These are phyloP conservation scores for Diplogasteroides magnus DNA, from an alignment of 1,140 invertebrate genomes.

Conservation along the genomic window DNA sequence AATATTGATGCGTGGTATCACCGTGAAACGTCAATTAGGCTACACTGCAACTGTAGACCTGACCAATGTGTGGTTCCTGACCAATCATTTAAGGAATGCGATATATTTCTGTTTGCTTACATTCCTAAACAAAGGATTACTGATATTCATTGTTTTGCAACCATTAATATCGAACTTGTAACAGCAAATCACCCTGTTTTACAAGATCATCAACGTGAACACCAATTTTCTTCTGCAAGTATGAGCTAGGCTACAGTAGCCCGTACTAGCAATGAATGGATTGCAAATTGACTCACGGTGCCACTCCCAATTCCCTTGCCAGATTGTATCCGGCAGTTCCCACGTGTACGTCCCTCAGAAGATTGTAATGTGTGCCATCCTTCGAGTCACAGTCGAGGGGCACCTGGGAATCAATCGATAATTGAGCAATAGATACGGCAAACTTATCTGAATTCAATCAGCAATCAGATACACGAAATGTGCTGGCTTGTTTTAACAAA, in stretches of 20 bases:
- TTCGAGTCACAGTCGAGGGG: conserved; percentile 45
- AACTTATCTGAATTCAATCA: too few relatives aligned
- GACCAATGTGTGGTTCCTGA: not conserved
- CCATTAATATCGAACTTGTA: too few relatives aligned
- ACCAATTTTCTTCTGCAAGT: conserved; percentile 33
- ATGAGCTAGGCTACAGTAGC: conserved; percentile 41
- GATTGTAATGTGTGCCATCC: conserved; percentile 45
- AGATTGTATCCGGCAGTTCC: conserved; percentile 50
- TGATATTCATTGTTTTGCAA: too few relatives aligned
- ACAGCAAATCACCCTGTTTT: not conserved
- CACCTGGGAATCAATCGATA: too few relatives aligned
- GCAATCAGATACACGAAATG: not conserved
- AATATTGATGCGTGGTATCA: not conserved
- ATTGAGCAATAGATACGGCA: too few relatives aligned
- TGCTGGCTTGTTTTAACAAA: conserved; percentile 3
- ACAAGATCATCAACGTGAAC: conserved; percentile 22
- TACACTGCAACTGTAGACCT: not conserved
- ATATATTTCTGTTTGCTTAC: not conserved
- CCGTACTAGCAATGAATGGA: conserved; percentile 31
- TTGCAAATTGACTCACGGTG: conserved; percentile 16
- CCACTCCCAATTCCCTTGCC: conserved; percentile 42
- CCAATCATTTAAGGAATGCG: not conserved
- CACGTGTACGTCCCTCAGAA: conserved; percentile 44
- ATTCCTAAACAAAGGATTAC: too few relatives aligned
- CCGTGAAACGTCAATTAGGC: not conserved